A percentile compares a stretch with the other conserved stretches of the same genome.
phyloP scores from a whole-genome alignment of 2,113 vertebrate species.

The mouse (Mus musculus) region DNA sequence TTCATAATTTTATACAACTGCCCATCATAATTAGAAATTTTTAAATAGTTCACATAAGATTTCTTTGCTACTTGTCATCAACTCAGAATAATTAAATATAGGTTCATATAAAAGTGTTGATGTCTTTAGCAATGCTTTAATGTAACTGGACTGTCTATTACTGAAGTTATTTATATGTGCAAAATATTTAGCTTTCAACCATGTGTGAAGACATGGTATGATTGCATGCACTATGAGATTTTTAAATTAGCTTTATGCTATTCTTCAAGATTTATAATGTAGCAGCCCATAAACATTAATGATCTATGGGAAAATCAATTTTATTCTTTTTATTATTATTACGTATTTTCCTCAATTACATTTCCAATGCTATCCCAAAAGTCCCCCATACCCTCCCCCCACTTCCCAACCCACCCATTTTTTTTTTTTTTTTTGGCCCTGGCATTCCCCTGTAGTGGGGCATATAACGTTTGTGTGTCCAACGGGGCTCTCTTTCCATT shows the following conservation, averaged over 20 bases:
- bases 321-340: too few relatives aligned
- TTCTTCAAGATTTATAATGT: background rate
- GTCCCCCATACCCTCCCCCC: too few relatives aligned
- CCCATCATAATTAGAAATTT: background rate
- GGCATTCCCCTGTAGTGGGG: too few relatives aligned
- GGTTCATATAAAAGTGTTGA: background rate
- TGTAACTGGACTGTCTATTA: background rate
- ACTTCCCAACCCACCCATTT: too few relatives aligned
- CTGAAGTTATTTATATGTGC: background rate
- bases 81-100: background rate
- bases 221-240: background rate
- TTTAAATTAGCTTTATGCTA: background rate
- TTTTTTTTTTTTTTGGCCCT: too few relatives aligned
- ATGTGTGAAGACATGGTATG: background rate
- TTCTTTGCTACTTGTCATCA: background rate
- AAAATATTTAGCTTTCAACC: background rate
- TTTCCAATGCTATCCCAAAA: too few relatives aligned
- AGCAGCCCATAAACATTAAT: background rate
- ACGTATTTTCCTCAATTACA: too few relatives aligned
- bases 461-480: too few relatives aligned
- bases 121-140: background rate
- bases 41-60: background rate
- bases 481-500: too few relatives aligned
- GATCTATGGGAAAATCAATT: background rate
- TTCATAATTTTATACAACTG: background rate